Evolutionary conservation across 2,113 vertebrate genomes (phyloP), one percentile per base, ranked within the genome.

Genomic region (Oncorhynchus masou): DNA sequence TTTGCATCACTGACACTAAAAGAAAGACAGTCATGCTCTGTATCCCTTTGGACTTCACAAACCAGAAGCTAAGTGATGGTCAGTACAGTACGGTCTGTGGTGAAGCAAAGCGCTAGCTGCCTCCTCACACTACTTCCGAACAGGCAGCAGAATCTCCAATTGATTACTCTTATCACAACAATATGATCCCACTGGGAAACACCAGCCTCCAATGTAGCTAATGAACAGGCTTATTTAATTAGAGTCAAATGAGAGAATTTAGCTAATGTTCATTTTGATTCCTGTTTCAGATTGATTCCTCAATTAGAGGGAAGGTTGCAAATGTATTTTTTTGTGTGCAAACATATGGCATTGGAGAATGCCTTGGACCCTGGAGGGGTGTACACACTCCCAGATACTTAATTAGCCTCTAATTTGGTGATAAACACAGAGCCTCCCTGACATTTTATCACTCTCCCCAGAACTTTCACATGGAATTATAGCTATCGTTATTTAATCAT

Each of bases 391-490:
- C 77, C 65, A 78, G 75, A 80, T 84, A 78, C 70, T 75, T 85
- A 85, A 89, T 86, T 87, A 85, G 69, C 60, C 83, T 71, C 78
- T 88, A 83, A 86, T 86, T 81, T 86, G 62, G 66, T 81, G 80
- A 88, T 84, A 85, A 89, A 85, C 62, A 65, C 71, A 64, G 45
- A 68, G 73, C 49, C 62, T 31, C 62, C 48, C n/a, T 34, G 77
- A 70, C n/a, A 79, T 77, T 85, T 87, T 77, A 86, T 83, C 76
- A 71, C 64, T 81, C 80, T 85, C 76, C 64, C 48, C 80, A 78
- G 25, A 84, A 82, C 79, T 79, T 75, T 75, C 48, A 79, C 83
- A 88, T 83, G 71, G 81, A 91, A 87, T 91, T 89, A 88, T 71
- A 88, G 82, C 74, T 79, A 73, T 83, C 57, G 68, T 87, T 83